These are phyloP conservation scores for Melanotaenia nigrans DNA, from an alignment of 2,797 vertebrate species.

Conservation along the genomic window DNA sequence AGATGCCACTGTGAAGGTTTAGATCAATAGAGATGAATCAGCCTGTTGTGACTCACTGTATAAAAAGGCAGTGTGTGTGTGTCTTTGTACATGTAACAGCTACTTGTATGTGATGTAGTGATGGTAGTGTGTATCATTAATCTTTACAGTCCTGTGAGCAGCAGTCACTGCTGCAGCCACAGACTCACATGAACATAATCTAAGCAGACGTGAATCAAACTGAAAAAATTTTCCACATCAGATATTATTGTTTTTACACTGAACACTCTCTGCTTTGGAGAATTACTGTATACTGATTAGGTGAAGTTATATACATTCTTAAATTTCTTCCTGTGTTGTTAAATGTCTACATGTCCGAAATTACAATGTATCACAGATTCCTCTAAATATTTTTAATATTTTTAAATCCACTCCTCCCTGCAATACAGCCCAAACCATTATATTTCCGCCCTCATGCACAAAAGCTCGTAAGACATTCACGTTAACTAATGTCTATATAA, in stretches of 20 bases:
- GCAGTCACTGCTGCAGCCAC: conserved; percentile 1
- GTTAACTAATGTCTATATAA: no score
- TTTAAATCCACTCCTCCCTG: no score
- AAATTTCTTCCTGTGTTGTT: not conserved
- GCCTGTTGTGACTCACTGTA: conserved; percentile 48
- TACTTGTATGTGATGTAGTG: conserved; percentile 2
- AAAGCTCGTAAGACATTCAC: no score
- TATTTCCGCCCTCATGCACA: no score
- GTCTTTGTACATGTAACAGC: conserved; percentile 9
- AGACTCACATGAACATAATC: conserved; percentile 30
- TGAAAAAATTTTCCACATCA: conserved; percentile 14
- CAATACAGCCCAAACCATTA: no score
- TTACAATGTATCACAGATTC: not conserved
- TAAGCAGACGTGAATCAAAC: conserved; percentile 29
- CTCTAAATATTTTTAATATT: not conserved
- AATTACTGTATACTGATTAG: not conserved
- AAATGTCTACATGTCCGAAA: not conserved
- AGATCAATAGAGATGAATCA: conserved; percentile 61
- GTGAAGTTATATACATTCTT: not conserved
- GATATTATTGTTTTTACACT: conserved; percentile 18
- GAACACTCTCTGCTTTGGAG: not conserved
- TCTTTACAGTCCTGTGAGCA: conserved; percentile 18
- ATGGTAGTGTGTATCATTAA: conserved; percentile 2
- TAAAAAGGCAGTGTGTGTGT: conserved; percentile 21
- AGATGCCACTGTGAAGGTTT: conserved; percentile 46